phyloP scores from a whole-genome alignment of 2,113 vertebrate species.

The Buteo buteo region DNA sequence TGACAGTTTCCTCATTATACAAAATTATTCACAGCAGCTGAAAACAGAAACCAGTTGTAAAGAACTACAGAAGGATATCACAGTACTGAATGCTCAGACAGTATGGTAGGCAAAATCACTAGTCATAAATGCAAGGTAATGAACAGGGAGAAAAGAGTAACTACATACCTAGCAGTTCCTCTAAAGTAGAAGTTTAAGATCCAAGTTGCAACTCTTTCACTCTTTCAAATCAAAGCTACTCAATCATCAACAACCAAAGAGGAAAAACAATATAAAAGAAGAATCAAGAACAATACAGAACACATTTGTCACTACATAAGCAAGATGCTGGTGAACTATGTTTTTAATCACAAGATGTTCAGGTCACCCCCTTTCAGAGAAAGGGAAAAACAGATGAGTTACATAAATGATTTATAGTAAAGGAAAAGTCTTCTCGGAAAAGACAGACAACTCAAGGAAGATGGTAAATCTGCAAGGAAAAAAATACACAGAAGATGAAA shows the following conservation, averaged over 20 bases:
- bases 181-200: neutral
- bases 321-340: neutral
- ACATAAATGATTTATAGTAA: neutral
- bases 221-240: neutral
- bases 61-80: neutral
- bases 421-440: neutral
- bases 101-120: neutral
- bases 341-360: neutral
- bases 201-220: neutral
- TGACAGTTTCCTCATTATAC: neutral
- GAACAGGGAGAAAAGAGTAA: neutral
- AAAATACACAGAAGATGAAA: neutral
- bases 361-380: neutral
- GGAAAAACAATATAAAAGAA: neutral
- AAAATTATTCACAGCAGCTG: neutral
- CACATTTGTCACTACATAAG: neutral
- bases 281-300: neutral
- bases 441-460: neutral
- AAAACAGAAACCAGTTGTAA: neutral
- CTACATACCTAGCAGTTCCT: neutral
- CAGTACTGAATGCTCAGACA: neutral
- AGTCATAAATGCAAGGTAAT: neutral
- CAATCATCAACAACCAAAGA: neutral
- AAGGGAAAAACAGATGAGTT: neutral
- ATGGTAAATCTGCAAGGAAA: neutral